A percentile compares a stretch with the other conserved stretches of the same genome.
These are phyloP conservation scores for Myiozetetes cayanensis DNA, from an alignment of 2,113 vertebrate genomes.

Conservation along the genomic window DNA sequence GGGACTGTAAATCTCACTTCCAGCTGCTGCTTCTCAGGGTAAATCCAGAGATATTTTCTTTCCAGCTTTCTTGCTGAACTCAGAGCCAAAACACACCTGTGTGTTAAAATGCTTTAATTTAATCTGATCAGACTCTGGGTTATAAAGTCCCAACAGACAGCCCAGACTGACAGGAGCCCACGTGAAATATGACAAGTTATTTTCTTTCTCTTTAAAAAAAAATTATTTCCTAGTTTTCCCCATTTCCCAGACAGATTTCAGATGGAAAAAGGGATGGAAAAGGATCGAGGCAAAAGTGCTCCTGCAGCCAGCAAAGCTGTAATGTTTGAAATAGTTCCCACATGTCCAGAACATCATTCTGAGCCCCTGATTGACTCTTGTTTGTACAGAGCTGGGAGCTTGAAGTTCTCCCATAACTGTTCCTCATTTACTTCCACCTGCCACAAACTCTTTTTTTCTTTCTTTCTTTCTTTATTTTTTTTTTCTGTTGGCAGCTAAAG, in stretches of 20 bases:
- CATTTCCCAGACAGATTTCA: not conserved
- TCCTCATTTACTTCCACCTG: not conserved
- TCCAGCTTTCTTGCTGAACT: not conserved
- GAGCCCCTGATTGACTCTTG: not conserved
- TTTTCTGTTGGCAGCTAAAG: not conserved
- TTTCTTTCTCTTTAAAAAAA: too few relatives aligned
- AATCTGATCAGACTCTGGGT: conserved; percentile 4
- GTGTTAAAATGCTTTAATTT: not conserved
- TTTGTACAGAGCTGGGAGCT: not conserved
- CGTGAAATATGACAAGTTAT: too few relatives aligned
- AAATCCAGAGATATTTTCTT: not conserved
- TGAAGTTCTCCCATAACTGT: not conserved
- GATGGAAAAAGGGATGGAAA: not conserved
- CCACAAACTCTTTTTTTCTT: not conserved
- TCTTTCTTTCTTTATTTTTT: too few relatives aligned
- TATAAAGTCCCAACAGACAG: not conserved
- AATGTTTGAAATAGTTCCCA: too few relatives aligned
- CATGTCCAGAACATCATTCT: not conserved
- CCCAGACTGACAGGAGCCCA: not conserved
- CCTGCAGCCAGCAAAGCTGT: not conserved
- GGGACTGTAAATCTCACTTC: not conserved
- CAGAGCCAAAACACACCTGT: not conserved
- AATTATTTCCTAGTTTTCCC: too few relatives aligned
- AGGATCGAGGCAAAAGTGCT: not conserved
- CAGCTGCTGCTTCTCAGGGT: not conserved